Evolutionary conservation across 1,140 invertebrate genomes (phyloP).

Genomic region (Onthophagus taurus): DNA sequence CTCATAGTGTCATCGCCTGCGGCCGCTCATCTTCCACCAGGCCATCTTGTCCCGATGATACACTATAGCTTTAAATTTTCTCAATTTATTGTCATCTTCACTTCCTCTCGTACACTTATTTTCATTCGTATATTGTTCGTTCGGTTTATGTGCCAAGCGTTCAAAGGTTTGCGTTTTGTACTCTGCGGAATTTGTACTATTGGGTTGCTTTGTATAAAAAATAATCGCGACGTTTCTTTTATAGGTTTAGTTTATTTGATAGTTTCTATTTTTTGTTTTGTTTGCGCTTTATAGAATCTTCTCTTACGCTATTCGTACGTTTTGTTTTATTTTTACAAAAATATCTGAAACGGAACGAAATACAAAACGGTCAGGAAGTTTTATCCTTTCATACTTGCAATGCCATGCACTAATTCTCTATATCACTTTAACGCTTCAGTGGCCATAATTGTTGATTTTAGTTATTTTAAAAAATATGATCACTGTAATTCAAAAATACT

Average conservation of each 20-base stretch:
- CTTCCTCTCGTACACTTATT: too few relatives aligned
- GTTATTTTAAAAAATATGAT: not conserved
- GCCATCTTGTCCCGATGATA: slow-evolving; percentile 5
- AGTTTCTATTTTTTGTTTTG: too few relatives aligned
- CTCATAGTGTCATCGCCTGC: slow-evolving; percentile 33
- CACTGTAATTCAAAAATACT: slow-evolving; percentile 4
- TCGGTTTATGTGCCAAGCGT: too few relatives aligned
- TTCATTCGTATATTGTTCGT: slow-evolving; percentile 27
- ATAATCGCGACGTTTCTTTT: slow-evolving; percentile 24
- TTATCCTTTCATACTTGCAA: too few relatives aligned
- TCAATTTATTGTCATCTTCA: slow-evolving; percentile 31
- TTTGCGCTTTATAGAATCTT: too few relatives aligned
- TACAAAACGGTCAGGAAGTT: too few relatives aligned
- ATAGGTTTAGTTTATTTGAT: too few relatives aligned
- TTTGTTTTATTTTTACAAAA: slow-evolving; percentile 33
- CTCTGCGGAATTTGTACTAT: slow-evolving; percentile 36
- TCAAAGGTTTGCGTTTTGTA: too few relatives aligned
- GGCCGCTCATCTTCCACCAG: slow-evolving; percentile 13
- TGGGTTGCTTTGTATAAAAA: slow-evolving; percentile 11
- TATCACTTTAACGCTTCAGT: too few relatives aligned
- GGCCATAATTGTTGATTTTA: too few relatives aligned
- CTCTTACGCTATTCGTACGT: too few relatives aligned
- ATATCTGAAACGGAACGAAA: slow-evolving; percentile 33
- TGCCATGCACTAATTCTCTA: too few relatives aligned
- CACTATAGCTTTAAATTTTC: slow-evolving; percentile 7